Base-by-base conservation (phyloP, 2,888 invertebrate genomes). In the Ernsta delagoae region DNA sequence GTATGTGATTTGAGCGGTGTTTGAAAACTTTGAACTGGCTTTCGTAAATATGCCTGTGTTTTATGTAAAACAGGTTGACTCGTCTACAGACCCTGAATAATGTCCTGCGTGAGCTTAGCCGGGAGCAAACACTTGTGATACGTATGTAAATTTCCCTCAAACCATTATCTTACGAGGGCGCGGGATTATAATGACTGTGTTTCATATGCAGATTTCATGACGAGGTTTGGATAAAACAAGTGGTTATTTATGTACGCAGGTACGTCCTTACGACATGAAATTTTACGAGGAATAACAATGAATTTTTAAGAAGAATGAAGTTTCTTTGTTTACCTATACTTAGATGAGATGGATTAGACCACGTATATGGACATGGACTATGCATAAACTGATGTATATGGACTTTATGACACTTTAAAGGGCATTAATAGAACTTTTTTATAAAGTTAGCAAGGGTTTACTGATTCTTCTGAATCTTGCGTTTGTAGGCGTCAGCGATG, bases 81-180 rank as follows among this genome's bases (percentile, higher is more conserved):
- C 50, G 16, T 50, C 50, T 50, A 50, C 12, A 12, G 16, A 7
- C 50, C 50, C 50, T 50, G 50, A 50, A 50, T 50, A 50, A 50
- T 50, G 50, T 50, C 50, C 16, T 50, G 50, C 16, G 50, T 16
- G 16, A 50, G 50, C 50, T 50, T 50, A 57, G 36, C 31, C 57
- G 36, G 36, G 57, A 57, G 57, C 57, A 57, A 57, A 57, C 36
- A 34, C 34, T 36, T n/a, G 39, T 65, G 56, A 45, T 34, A 57
- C 11, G 36, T 59, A 16, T 24, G 24, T 16, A 48, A 61, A 57
- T 31, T 64, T 45, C 56, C 34, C 60, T 60, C 16, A 12, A 60
- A 31, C 45, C 61, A 12, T 48, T 48, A 61, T 61, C 50, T 64
- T 41, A 43, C 45, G 41, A 54, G 59, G 16, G 34, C 34, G 50